Percentiles rank a stretch among this genome's conserved stretches.
These are phyloP conservation scores for Caiman crocodilus DNA, from an alignment of 2,797 vertebrate species.

Conservation along the genomic window DNA sequence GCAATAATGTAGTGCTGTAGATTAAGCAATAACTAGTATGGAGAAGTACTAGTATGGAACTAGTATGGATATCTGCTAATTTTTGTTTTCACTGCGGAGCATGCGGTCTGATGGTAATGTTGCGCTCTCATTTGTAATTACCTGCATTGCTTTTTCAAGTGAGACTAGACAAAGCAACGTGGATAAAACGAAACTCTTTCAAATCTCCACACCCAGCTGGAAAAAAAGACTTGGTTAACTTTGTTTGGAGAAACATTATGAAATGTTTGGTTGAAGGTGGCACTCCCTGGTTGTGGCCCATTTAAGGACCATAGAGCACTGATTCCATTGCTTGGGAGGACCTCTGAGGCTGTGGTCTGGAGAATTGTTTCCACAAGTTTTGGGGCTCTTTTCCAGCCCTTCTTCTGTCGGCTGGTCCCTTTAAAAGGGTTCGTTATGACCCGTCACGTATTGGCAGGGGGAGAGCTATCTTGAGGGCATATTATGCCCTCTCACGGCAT, in stretches of 20 bases:
- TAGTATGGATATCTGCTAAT: conserved; percentile 57
- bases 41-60: too few relatives aligned
- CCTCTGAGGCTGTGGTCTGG: not conserved
- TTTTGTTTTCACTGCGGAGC: conserved; percentile 28
- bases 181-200: conserved; percentile 8
- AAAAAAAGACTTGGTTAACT: not conserved
- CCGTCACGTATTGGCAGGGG: not conserved
- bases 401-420: not conserved
- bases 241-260: not conserved
- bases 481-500: not conserved
- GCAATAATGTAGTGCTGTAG: conserved; percentile 16
- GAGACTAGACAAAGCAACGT: not conserved
- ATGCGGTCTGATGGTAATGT: not conserved
- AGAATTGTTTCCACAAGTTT: not conserved
- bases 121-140: not conserved
- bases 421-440: not conserved
- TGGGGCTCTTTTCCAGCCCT: not conserved
- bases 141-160: conserved; percentile 35
- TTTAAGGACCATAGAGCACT: not conserved
- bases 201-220: not conserved
- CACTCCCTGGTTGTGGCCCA: not conserved
- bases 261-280: not conserved
- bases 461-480: accelerated
- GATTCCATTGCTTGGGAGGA: not conserved
- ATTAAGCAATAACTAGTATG: conserved; percentile 38